Conservation (phyloP, 2,113 vertebrate genomes). For the Lates calcarifer region DNA sequence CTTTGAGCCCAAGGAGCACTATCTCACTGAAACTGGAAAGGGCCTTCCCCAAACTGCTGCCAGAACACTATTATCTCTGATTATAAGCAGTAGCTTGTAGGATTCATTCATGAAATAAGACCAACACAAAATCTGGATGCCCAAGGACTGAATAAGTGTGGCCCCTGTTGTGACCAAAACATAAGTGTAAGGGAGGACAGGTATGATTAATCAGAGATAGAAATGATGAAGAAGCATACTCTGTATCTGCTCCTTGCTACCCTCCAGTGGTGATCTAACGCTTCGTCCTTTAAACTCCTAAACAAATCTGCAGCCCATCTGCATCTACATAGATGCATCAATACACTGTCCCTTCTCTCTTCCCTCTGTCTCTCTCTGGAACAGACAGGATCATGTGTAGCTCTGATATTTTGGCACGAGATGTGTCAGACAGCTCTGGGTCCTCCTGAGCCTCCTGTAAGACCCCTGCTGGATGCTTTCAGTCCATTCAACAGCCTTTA, state of each 20-base stretch:
- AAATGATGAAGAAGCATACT: not conserved
- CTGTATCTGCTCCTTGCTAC: conserved; percentile 11
- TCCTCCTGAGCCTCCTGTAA: conserved; percentile 23
- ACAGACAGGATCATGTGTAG: not conserved
- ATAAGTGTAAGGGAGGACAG: not conserved
- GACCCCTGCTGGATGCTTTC: conserved; percentile 56
- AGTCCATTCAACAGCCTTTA: conserved; percentile 54
- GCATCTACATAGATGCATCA: not conserved
- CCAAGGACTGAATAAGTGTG: not conserved
- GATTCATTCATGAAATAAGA: not conserved
- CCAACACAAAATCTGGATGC: conserved; percentile 23
- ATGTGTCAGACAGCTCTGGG: conserved; percentile 53
- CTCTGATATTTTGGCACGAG: conserved; percentile 66
- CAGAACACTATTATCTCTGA: not conserved
- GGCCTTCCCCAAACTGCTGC: not conserved
- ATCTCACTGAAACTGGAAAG: not conserved
- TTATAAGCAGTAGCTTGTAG: not conserved
- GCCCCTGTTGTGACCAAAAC: not conserved
- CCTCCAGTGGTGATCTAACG: conserved; percentile 9
- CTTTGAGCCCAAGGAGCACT: not conserved
- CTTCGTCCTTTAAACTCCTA: conserved; percentile 23
- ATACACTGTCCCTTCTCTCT: not conserved
- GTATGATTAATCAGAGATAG: not conserved
- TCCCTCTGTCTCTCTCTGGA: not conserved
- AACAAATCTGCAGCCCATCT: conserved; percentile 33